Percentiles rank a stretch among this genome's conserved stretches.
phyloP scores from a whole-genome alignment of 2,113 vertebrate species.

The Oceanites oceanicus region DNA sequence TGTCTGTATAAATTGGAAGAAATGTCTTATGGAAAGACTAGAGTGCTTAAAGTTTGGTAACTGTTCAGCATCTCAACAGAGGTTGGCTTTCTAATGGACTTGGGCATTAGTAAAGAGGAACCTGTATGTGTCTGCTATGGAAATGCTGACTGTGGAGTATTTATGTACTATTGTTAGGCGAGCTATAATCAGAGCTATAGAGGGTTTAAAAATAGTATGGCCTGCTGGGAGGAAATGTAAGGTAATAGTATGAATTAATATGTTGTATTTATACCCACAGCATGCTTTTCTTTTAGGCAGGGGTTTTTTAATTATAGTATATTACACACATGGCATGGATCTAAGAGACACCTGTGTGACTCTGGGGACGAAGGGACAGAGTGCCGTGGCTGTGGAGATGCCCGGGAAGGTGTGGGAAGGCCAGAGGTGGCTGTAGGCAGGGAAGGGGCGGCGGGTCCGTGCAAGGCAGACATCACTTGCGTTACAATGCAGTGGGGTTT shows the following conservation, averaged over 20 bases:
- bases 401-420: background rate
- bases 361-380: background rate
- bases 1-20: background rate
- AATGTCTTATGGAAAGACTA: background rate
- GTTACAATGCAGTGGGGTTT: background rate
- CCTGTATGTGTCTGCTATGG: background rate
- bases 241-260: slow-evolving; percentile 31
- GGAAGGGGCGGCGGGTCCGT: background rate
- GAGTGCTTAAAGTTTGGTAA: background rate
- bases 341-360: background rate
- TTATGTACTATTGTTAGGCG: slow-evolving; percentile 37
- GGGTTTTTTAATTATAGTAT: background rate
- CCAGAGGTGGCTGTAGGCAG: background rate
- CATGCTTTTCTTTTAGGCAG: slow-evolving; percentile 2
- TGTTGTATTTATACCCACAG: slow-evolving; percentile 22
- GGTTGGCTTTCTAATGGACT: background rate
- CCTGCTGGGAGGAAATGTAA: slow-evolving; percentile 20
- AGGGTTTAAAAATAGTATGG: slow-evolving; percentile 65
- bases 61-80: background rate
- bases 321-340: background rate
- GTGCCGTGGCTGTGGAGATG: background rate
- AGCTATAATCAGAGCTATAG: slow-evolving; percentile 42
- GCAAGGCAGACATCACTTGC: background rate
- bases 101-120: background rate
- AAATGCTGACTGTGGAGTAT: slow-evolving; percentile 31